Percentiles rank a stretch among this genome's conserved stretches.
Evolutionary conservation across 2,113 vertebrate genomes (phyloP).

Genomic region (Maccullochella peelii): DNA sequence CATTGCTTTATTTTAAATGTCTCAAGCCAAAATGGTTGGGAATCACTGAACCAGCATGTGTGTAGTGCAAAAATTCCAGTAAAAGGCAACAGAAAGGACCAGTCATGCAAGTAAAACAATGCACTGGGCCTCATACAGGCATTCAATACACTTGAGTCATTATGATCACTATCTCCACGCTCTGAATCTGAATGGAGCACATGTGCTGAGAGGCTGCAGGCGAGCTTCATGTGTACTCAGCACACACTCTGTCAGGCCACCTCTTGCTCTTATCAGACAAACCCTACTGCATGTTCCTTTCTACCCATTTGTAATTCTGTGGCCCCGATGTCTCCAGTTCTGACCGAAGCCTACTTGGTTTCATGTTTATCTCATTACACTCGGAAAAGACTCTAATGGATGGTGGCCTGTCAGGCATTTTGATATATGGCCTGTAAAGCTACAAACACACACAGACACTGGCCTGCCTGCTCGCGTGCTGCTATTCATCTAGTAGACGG

Average conservation of each 20-base stretch:
- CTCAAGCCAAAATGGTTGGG: neutral
- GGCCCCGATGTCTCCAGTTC: conserved; percentile 25
- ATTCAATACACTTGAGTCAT: conserved; percentile 44
- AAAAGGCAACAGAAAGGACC: neutral
- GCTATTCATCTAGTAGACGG: conserved; percentile 33
- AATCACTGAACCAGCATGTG: neutral
- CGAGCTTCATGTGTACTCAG: neutral
- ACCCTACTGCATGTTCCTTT: conserved; percentile 27
- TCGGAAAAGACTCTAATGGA: conserved; percentile 45
- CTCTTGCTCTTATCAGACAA: conserved; percentile 24
- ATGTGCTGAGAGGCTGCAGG: conserved; percentile 4
- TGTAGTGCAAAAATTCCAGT: neutral
- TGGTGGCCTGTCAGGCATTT: conserved; percentile 37
- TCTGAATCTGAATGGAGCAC: neutral
- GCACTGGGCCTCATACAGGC: neutral
- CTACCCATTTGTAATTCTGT: conserved; percentile 26
- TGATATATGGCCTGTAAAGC: conserved; percentile 40
- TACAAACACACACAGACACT: neutral
- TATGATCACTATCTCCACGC: conserved; percentile 4
- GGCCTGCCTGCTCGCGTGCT: neutral
- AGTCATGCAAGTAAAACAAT: neutral
- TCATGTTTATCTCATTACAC: conserved; percentile 62
- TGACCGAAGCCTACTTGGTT: conserved; percentile 21
- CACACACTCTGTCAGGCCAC: neutral
- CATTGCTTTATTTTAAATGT: neutral